Percentiles rank a stretch among this genome's conserved stretches.
Evolutionary conservation across 1,140 invertebrate genomes (phyloP).

Genomic region (Megathymus violae): DNA sequence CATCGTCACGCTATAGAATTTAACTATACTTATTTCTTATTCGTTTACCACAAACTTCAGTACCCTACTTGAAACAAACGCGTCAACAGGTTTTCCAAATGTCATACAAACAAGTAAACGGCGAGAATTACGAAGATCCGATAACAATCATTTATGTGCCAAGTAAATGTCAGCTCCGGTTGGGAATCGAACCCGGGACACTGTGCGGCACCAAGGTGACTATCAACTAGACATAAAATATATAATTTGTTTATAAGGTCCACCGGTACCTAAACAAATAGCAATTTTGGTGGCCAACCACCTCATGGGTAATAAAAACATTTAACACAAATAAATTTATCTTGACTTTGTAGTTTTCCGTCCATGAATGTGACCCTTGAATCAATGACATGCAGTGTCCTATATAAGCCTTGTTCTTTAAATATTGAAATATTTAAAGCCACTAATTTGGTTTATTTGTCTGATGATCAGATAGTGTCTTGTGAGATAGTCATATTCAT

Average conservation of each 20-base stretch:
- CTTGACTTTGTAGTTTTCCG: constrained; percentile 8
- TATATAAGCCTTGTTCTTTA: constrained; percentile 22
- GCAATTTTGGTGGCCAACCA: constrained; percentile 21
- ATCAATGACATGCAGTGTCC: constrained; percentile 6
- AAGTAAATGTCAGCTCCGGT: no score
- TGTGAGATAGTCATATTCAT: no score
- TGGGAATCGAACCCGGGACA: no score
- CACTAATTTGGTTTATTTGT: neutral
- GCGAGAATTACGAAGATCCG: no score
- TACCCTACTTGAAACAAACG: constrained; percentile 6
- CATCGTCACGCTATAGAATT: constrained; percentile 6
- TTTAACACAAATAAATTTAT: neutral
- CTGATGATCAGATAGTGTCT: no score
- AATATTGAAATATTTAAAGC: constrained; percentile 9
- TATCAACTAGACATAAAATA: no score
- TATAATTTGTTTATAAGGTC: constrained; percentile 5
- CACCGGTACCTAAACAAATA: neutral
- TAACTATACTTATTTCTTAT: constrained; percentile 1
- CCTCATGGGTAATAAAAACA: constrained; percentile 1
- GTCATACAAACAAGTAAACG: no score
- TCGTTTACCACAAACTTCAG: constrained; percentile 5
- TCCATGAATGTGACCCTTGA: constrained; percentile 27
- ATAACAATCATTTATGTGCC: no score
- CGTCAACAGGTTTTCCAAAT: constrained; percentile 9
- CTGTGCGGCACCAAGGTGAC: no score